A percentile compares a stretch with the other conserved stretches of the same genome.
Conservation (phyloP, 1,140 invertebrate species). For the Ceratina australensis region DNA sequence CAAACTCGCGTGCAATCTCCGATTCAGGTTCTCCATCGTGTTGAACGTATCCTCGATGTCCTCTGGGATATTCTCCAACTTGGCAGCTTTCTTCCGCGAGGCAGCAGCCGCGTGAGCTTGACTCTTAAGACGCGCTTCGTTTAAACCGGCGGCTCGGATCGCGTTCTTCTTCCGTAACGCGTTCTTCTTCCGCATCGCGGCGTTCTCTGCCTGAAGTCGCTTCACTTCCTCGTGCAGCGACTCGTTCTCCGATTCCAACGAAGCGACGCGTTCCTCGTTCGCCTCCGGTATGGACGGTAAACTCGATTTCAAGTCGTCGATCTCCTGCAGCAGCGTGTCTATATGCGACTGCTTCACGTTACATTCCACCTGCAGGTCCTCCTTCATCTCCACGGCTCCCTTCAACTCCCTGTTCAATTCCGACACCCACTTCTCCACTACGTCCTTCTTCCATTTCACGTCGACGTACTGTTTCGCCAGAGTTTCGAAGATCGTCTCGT, state of each 20-base stretch:
- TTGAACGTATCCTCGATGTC: conserved; percentile 63
- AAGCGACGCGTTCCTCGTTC: conserved; percentile 74
- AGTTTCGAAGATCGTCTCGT: conserved; percentile 69
- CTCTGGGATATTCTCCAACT: conserved; percentile 37
- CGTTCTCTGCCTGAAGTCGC: conserved; percentile 79
- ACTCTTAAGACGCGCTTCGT: conserved; percentile 29
- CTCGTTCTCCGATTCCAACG: conserved; percentile 73
- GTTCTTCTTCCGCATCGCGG: conserved; percentile 76
- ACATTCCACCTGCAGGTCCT: conserved; percentile 72
- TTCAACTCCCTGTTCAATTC: conserved; percentile 73
- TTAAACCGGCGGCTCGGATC: background rate
- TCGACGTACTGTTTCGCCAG: conserved; percentile 72
- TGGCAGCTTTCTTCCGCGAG: conserved; percentile 54
- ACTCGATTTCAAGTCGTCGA: conserved; percentile 70
- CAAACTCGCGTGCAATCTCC: conserved; percentile 56
- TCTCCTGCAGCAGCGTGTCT: conserved; percentile 70
- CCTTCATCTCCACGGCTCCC: conserved; percentile 67
- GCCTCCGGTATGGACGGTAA: conserved; percentile 76
- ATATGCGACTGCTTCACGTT: conserved; percentile 74
- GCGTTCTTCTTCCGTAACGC: conserved; percentile 79
- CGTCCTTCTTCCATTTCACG: conserved; percentile 73
- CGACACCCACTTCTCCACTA: conserved; percentile 72
- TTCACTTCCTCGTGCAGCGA: conserved; percentile 69
- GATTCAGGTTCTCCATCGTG: conserved; percentile 54
- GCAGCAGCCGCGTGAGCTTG: conserved; percentile 67